Percentiles rank a stretch among this genome's conserved stretches.
phyloP scores from a whole-genome alignment of 2,113 vertebrate genomes.

The Gasterosteus aculeatus region DNA sequence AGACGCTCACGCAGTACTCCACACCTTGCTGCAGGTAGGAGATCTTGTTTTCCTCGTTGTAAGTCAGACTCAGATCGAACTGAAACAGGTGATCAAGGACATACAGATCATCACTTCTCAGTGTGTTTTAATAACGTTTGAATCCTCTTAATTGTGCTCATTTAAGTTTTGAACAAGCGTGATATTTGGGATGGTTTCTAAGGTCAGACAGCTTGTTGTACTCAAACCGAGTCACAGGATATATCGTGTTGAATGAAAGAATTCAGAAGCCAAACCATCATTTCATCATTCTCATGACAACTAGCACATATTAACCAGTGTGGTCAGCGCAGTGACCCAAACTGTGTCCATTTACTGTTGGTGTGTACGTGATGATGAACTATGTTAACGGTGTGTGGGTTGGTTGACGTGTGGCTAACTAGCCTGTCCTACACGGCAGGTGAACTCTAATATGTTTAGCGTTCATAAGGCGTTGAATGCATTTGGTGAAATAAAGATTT shows the following conservation, averaged over 20 bases:
- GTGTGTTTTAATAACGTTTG: too few relatives aligned
- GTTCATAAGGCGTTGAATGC: too few relatives aligned
- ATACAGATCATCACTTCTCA: too few relatives aligned
- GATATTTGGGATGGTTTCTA: not conserved
- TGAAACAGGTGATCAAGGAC: slow-evolving; percentile 17
- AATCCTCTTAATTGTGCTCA: not conserved
- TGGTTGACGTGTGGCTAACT: not conserved
- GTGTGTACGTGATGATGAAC: not conserved
- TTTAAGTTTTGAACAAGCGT: not conserved
- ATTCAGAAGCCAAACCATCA: not conserved
- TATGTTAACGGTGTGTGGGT: not conserved
- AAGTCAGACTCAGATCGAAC: slow-evolving; percentile 48
- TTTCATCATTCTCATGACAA: not conserved
- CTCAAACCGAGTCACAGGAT: not conserved
- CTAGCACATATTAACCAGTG: not conserved
- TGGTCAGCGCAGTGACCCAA: not conserved
- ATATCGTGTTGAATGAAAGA: not conserved
- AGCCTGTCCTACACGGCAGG: not conserved
- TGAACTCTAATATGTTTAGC: not conserved
- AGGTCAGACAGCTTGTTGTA: not conserved
- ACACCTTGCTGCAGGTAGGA: slow-evolving; percentile 67
- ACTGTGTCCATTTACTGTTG: not conserved
- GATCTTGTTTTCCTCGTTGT: slow-evolving; percentile 46
- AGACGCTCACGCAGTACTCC: slow-evolving; percentile 72
- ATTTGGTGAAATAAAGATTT: too few relatives aligned